Conservation (phyloP, 2,888 invertebrate genomes). For the Drosophila barbarae region DNA sequence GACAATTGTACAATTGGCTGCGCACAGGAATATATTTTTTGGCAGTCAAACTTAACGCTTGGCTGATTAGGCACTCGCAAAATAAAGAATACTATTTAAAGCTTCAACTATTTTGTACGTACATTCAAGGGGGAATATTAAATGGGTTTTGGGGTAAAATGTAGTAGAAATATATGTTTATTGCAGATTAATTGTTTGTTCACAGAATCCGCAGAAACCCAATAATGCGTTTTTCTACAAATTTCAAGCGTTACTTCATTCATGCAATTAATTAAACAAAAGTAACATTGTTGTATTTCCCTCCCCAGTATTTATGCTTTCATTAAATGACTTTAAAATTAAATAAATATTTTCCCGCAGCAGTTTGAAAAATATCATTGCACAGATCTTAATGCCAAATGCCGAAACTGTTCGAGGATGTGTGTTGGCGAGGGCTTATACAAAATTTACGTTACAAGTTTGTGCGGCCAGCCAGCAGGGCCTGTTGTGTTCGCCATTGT, state of each 20-base stretch:
- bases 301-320: neutral
- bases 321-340: conserved; percentile 1
- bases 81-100: conserved; percentile 4
- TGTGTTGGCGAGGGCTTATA: conserved; percentile 54
- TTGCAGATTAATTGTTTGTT: neutral
- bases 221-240: neutral
- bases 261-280: neutral
- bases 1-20: conserved; percentile 40
- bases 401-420: conserved; percentile 42
- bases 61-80: conserved; percentile 7
- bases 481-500: conserved; percentile 17
- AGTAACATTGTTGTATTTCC: neutral
- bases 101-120: conserved; percentile 2
- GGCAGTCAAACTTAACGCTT: conserved; percentile 20
- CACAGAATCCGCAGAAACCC: neutral
- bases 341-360: conserved; percentile 1
- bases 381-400: conserved; percentile 52
- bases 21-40: conserved; percentile 44
- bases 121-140: neutral
- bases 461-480: conserved; percentile 35
- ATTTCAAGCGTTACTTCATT: neutral
- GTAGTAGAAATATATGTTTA: neutral
- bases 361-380: conserved; percentile 19
- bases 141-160: neutral
- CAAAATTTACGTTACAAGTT: conserved; percentile 54